Conservation (phyloP, 2,888 invertebrate species). For the Piscicola geometra region DNA sequence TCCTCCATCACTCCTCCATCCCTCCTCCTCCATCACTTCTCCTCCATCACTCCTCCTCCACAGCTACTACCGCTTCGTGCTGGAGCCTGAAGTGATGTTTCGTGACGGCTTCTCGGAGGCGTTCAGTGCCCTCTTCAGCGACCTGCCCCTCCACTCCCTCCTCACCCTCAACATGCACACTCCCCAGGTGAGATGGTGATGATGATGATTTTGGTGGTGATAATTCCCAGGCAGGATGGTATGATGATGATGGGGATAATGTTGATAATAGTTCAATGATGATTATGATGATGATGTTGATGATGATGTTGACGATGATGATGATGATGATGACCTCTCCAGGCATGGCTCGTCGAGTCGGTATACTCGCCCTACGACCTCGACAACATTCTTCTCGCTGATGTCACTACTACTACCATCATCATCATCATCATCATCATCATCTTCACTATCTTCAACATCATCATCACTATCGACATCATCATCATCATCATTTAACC, state of each 20-base stretch:
- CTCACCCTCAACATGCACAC: slow-evolving; percentile 82
- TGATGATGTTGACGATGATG: no score
- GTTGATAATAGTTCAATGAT: no score
- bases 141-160: slow-evolving; percentile 83
- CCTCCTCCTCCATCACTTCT: not conserved
- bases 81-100: slow-evolving; percentile 84
- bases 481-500: not conserved
- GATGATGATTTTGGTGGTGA: slow-evolving; percentile 1
- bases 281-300: no score
- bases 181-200: no score
- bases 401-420: slow-evolving; percentile 60
- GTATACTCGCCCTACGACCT: slow-evolving; percentile 81
- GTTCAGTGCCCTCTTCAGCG: slow-evolving; percentile 75
- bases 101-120: slow-evolving; percentile 69
- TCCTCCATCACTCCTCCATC: not conserved
- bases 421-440: not conserved
- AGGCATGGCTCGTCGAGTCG: slow-evolving; percentile 59
- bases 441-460: slow-evolving; percentile 60
- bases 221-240: not conserved
- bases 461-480: slow-evolving; percentile 52
- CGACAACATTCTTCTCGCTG: slow-evolving; percentile 90
- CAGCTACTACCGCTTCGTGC: slow-evolving; percentile 89
- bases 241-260: not conserved
- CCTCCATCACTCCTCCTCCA: slow-evolving; percentile 39
- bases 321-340: no score